Evolutionary conservation across 2,113 vertebrate species (phyloP), one percentile per base, ranked within the genome.

Genomic region (Solenodon paradoxus): DNA sequence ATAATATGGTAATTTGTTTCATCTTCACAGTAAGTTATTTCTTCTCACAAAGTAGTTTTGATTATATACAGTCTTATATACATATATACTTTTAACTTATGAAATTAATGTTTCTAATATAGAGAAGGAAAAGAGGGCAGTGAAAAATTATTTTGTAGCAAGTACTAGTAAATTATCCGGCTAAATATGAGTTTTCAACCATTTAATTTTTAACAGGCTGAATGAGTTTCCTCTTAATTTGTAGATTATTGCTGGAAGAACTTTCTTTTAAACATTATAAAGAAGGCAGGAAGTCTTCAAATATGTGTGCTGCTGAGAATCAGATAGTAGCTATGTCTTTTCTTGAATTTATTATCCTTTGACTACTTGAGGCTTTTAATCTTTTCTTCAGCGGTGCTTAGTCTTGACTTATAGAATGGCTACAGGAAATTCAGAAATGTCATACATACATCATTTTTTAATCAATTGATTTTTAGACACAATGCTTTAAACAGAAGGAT

Each of bases 211-310:
- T 97, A 90, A 92, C 75, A 95, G 77, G 38, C 47, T 72, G 49
- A 92, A 92, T 91, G 85, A 92, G 20, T 77, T 93, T 94, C n/a
- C 90, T 96, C 92, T 96, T 97, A 97, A 98, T 98, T 97, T 97
- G 94, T 90, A 80, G 96, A 87, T 97, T 95, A 93, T 57, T 93
- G 78, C 94, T 96, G 93, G 87, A 97, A 95, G 89, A 97, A 96
- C 72, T 95, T 74, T 93, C 90, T 95, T 93, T 82, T 96, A 93
- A 88, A 88, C 78, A 94, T 97, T 97, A 93, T 84, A 80, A 96
- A 95, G 84, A 84, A 90, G 55, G 74, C 71, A 96, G 93, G 92
- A 98, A 97, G 83, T 96, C 96, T 96, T 98, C 97, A 95, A 95
- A 85, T 78, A 85, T 68, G 66, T 87, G 82, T 30, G 30, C 93